Evolutionary conservation across 1,140 invertebrate species (phyloP), one percentile per base, ranked within the genome.

Genomic region (Drosophila gunungcola): DNA sequence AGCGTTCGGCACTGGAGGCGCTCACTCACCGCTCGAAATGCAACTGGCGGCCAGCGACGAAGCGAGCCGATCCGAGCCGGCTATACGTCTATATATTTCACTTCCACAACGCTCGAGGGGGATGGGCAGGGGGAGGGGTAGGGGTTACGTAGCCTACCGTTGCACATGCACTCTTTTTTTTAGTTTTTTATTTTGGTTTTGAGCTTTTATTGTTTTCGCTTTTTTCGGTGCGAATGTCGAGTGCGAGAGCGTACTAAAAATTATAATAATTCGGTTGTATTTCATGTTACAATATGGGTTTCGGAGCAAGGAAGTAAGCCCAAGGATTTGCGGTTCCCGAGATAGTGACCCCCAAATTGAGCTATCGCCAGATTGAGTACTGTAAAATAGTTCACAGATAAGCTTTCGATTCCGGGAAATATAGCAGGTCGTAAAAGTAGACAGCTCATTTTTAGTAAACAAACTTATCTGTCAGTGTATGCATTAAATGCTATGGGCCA

Each of bases 11-110:
- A 75, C 73, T 76, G 73, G 83, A 77, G 83, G 75, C 80, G 83
- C 84, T 86, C 83, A 88, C 83, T 86, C 84, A 86, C 83, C 84
- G 83, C 83, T 86, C 84, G 84, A 89, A 89, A 89, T 89, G 85
- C 84, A 89, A 89, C 84, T 89, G 84, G 84, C 73, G 58, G 64
- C 70, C 55, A 60, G 56, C 67, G 55, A 46, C 75, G 57, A 76
- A 64, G 36, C 43, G 65, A 72, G 64, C 65, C 64, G 67, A 70
- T 69, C 65, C 65, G 65, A 69, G 65, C 67, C 64, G 67, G 67
- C 65, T 48, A 69, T 55, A 68, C 67, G 67, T 65, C 65, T 48
- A 69, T 55, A 69, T 55, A 68, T 52, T 68, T 51, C 63, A 70
- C 41, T 27, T 54, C 49, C 63, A 34, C 39, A 46, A 32, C 29